Base-by-base conservation (phyloP, 2,113 vertebrate genomes). In the Ammodramus savannarum region DNA sequence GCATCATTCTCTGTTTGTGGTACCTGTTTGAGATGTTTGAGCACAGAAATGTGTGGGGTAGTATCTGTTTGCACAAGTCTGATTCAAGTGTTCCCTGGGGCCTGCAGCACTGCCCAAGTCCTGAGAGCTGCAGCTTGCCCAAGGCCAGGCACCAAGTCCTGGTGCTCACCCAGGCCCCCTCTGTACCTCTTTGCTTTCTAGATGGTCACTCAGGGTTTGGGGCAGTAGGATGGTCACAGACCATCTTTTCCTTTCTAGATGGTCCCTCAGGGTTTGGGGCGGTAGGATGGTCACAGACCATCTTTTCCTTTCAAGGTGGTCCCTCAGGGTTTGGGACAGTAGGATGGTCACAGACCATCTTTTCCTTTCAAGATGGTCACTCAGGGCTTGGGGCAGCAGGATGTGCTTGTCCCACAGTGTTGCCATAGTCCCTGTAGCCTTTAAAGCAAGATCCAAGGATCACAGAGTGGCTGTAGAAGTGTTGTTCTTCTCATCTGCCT, bases 371-470 rank as follows among this genome's bases (percentile, higher is more conserved):
- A 18, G 25, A 6, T 55, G 8, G 34, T 22, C 38, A 41, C 23
- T 59, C 34, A 32, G 71, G 54, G 9, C 22, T 51, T 9, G 27
- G 43, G 26, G 16, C 23, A 49, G n/a, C 26, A 26, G 67, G 26
- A 39, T 0, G 0, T 52, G n/a, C 87, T 59, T 7, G 1, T 25
- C 18, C 7, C 22, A 78, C 39, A 29, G 16, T 43, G 43, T 65
- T 87, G 38, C 31, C 41, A 6, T 13, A 58, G 49, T 17, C n/a
- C 7, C 19, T 77, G 51, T 41, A 41, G 69, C 73, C 52, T 84
- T 78, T 72, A 71, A 59, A 87, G 19, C 4, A 23, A 29, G 22
- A 51, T 41, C 18, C 65, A 39, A 58, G 52, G 11, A 29, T 55
- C 46, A 38, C 12, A 39, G 25, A 14, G 25, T 20, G 29, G 6